Percentiles rank a stretch among this genome's conserved stretches.
Evolutionary conservation across 2,888 invertebrate genomes (phyloP).

Genomic region (Urechis unicinctus): DNA sequence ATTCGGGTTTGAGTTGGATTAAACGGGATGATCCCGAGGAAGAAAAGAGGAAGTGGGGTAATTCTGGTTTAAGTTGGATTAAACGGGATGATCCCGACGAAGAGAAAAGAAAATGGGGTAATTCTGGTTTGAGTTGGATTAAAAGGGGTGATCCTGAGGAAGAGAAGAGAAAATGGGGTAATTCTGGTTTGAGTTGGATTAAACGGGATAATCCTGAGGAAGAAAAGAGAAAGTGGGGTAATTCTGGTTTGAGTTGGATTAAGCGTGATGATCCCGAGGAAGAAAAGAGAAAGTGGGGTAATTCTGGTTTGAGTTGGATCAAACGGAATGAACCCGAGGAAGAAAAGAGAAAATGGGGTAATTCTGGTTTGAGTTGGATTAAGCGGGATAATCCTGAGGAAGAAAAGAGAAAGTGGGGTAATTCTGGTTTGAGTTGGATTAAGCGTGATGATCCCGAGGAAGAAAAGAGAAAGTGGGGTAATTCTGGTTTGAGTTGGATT

Average conservation of each 20-base stretch:
- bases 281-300: conserved; percentile 15
- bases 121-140: conserved; percentile 16
- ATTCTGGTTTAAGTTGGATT: conserved; percentile 9
- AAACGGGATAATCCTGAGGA: conserved; percentile 10
- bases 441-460: conserved; percentile 10
- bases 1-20: conserved; percentile 18
- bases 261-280: conserved; percentile 7
- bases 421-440: conserved; percentile 19
- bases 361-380: conserved; percentile 15
- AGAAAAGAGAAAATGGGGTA: conserved; percentile 14
- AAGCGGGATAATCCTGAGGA: conserved; percentile 4
- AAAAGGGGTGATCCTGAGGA: conserved; percentile 8
- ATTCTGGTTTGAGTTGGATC: conserved; percentile 19
- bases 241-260: conserved; percentile 18
- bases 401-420: conserved; percentile 8
- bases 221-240: conserved; percentile 15
- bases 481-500: conserved; percentile 18
- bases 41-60: conserved; percentile 5
- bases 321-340: conserved; percentile 6
- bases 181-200: conserved; percentile 14
- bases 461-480: conserved; percentile 14
- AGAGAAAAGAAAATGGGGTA: conserved; percentile 14
- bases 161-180: conserved; percentile 13
- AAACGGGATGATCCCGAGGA: conserved; percentile 7
- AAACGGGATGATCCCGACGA: conserved; percentile 3